Conservation (phyloP, 2,888 invertebrate genomes). For the Drosophila mettleri region DNA sequence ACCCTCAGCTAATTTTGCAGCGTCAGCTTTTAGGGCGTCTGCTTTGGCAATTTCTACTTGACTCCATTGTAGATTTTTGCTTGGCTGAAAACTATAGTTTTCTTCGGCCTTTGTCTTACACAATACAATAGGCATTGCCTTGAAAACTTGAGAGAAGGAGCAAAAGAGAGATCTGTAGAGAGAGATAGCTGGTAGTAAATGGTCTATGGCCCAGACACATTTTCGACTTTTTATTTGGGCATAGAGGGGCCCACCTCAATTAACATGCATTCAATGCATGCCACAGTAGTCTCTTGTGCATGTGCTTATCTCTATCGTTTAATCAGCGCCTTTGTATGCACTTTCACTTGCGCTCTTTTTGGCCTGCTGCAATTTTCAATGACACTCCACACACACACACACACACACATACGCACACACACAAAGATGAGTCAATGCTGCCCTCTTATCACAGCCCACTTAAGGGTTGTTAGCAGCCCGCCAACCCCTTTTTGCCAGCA, state of each 20-base stretch:
- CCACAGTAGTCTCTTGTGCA: constrained; percentile 16
- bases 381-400: constrained; percentile 62
- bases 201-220: constrained; percentile 34
- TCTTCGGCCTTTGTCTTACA: constrained; percentile 49
- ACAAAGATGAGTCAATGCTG: constrained; percentile 12
- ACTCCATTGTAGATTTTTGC: constrained; percentile 36
- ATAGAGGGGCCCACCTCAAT: constrained; percentile 28
- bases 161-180: background rate
- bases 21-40: constrained; percentile 14
- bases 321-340: constrained; percentile 73
- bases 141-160: constrained; percentile 17
- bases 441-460: constrained; percentile 46
- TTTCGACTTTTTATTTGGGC: constrained; percentile 4
- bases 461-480: constrained; percentile 60
- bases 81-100: constrained; percentile 52
- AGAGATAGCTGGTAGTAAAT: constrained; percentile 1
- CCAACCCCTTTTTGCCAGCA: background rate
- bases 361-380: constrained; percentile 65
- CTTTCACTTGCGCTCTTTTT: constrained; percentile 66
- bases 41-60: constrained; percentile 22
- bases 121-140: constrained; percentile 43
- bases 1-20: constrained; percentile 36
- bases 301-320: constrained; percentile 54
- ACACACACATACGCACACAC: constrained; percentile 13
- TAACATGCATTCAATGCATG: constrained; percentile 52